These are phyloP conservation scores for Hypomecis punctinalis DNA, from an alignment of 2,888 invertebrate genomes.

Conservation along the genomic window DNA sequence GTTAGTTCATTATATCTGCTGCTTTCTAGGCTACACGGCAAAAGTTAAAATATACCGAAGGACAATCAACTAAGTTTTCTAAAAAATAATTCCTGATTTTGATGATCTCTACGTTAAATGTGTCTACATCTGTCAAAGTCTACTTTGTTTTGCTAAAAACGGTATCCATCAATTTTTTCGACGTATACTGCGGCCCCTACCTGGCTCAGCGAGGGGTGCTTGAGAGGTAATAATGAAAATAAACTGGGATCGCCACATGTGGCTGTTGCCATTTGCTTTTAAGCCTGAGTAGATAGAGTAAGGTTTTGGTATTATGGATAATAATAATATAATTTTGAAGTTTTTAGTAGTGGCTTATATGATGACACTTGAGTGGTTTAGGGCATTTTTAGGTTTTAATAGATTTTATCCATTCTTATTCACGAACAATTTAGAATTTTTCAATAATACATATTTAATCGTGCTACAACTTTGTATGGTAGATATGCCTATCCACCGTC, in stretches of 20 bases:
- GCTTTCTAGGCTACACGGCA: too few species aligned
- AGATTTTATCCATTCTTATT: too few species aligned
- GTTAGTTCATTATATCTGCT: too few species aligned
- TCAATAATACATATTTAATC: too few species aligned
- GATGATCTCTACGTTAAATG: neutral
- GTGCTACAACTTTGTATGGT: neutral
- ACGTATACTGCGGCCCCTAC: slow-evolving; percentile 50
- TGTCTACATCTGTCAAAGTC: neutral
- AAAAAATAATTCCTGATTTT: neutral
- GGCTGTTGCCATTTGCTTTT: slow-evolving; percentile 49
- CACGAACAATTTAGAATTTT: too few species aligned
- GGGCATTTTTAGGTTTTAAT: too few species aligned
- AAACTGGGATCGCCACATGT: slow-evolving; percentile 60
- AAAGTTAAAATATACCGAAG: neutral
- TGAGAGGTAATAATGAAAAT: slow-evolving; percentile 51
- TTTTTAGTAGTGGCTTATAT: neutral
- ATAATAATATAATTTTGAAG: slow-evolving; percentile 37
- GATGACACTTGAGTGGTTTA: too few species aligned
- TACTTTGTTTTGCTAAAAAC: slow-evolving; percentile 27
- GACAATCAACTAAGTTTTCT: too few species aligned
- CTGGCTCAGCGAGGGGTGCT: slow-evolving; percentile 66
- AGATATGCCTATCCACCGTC: neutral
- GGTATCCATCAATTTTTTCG: slow-evolving; percentile 45
- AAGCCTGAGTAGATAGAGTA: slow-evolving; percentile 31
- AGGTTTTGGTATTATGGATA: slow-evolving; percentile 28